Conservation (phyloP, 1,140 invertebrate genomes). For the Tetranychus urticae region DNA sequence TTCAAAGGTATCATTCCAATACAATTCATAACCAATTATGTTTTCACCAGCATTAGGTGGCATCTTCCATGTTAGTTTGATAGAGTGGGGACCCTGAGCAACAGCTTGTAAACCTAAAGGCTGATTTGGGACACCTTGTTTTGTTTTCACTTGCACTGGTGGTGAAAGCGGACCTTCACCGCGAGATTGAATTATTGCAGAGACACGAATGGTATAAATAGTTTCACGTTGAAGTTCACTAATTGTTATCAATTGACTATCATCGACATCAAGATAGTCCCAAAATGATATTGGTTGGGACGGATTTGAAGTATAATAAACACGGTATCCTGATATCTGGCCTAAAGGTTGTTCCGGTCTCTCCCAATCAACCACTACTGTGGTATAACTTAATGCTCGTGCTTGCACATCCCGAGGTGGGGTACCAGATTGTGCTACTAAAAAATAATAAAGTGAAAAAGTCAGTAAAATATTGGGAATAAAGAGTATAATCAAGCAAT, state of each 20-base stretch:
- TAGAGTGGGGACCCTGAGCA: conserved; percentile 44
- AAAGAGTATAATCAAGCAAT: too few species aligned
- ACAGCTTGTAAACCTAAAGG: conserved; percentile 50
- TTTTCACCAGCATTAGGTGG: conserved; percentile 70
- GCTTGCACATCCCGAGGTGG: conserved; percentile 80
- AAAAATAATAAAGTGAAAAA: too few species aligned
- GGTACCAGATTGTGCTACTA: conserved; percentile 57
- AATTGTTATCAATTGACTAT: conserved; percentile 75
- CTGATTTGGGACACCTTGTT: conserved; percentile 88
- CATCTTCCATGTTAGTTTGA: conserved; percentile 65
- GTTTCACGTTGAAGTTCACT: conserved; percentile 60
- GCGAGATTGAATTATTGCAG: conserved; percentile 61
- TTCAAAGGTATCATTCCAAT: conserved; percentile 88
- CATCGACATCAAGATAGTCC: conserved; percentile 75
- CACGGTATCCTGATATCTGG: conserved; percentile 88
- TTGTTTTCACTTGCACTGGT: conserved; percentile 81
- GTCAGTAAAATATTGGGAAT: too few species aligned
- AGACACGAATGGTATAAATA: conserved; percentile 73
- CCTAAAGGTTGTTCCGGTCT: conserved; percentile 89
- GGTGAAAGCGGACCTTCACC: conserved; percentile 68
- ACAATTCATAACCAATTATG: conserved; percentile 80
- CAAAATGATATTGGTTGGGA: conserved; percentile 61
- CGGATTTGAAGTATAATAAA: conserved; percentile 78
- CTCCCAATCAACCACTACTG: conserved; percentile 89
- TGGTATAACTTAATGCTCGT: conserved; percentile 69